Conservation (phyloP, 2,888 invertebrate genomes). For the Oasisia sp. region DNA sequence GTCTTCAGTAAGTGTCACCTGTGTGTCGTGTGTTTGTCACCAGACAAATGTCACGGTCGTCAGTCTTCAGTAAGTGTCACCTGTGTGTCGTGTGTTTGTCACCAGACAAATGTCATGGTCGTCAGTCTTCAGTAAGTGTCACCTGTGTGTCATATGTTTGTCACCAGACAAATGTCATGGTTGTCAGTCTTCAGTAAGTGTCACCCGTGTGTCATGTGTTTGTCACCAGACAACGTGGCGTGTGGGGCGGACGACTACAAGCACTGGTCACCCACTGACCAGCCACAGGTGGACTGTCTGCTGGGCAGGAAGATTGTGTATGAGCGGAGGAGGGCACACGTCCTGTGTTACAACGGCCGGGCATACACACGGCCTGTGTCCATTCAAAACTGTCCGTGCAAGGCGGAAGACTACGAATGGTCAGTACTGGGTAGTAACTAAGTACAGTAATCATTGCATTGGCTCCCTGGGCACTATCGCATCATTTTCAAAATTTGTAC, state of each 20-base stretch:
- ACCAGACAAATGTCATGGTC: too few relatives aligned
- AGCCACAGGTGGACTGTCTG: conserved; percentile 73
- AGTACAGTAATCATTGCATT: too few relatives aligned
- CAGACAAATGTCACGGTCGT: too few relatives aligned
- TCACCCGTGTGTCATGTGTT: not conserved
- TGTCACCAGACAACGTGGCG: conserved; percentile 54
- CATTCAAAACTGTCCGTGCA: conserved; percentile 81
- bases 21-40: not conserved
- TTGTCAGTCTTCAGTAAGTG: too few relatives aligned
- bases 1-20: too few relatives aligned
- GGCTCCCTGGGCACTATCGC: too few relatives aligned
- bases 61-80: too few relatives aligned
- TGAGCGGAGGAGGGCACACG: conserved; percentile 78
- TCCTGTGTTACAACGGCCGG: conserved; percentile 84
- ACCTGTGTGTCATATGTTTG: not conserved
- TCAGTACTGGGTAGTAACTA: conserved; percentile 52
- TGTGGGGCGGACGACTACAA: conserved; percentile 84
- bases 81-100: too few relatives aligned
- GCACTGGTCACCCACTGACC: conserved; percentile 79
- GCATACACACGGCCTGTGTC: conserved; percentile 78
- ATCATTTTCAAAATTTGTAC: too few relatives aligned
- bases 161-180: conserved; percentile 63
- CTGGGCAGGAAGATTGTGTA: conserved; percentile 82
- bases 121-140: too few relatives aligned
- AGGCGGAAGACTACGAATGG: conserved; percentile 85